Conservation (phyloP, 2,888 invertebrate genomes). For the Aphrophora alni region DNA sequence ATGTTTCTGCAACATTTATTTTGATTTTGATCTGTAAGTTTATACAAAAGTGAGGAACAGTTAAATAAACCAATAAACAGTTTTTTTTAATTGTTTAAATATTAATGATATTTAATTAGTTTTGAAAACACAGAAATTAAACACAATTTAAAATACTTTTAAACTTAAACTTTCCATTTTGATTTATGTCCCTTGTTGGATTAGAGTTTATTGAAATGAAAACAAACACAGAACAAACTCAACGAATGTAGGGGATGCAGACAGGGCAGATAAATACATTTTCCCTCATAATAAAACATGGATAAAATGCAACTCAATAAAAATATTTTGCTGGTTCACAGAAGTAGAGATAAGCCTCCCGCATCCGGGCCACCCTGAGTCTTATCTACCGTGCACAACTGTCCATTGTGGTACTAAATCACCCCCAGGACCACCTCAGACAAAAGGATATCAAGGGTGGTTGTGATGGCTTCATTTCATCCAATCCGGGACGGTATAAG, state of each 20-base stretch:
- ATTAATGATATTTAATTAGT: no score
- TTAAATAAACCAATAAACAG: no score
- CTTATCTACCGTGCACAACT: not conserved
- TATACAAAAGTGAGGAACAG: no score
- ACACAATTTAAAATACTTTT: no score
- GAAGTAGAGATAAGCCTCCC: not conserved
- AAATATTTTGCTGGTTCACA: not conserved
- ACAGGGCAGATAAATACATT: not conserved
- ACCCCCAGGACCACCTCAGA: not conserved
- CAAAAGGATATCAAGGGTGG: not conserved
- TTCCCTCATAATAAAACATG: not conserved
- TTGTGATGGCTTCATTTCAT: not conserved
- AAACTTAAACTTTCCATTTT: no score
- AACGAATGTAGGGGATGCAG: not conserved
- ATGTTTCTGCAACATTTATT: no score
- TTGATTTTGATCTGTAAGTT: no score
- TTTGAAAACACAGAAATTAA: no score
- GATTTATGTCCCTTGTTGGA: no score
- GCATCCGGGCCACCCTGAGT: not conserved
- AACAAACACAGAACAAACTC: not conserved
- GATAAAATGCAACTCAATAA: not conserved
- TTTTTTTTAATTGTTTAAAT: no score
- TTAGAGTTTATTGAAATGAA: no score
- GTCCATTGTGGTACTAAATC: not conserved
- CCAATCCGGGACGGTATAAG: not conserved